Base-by-base conservation (phyloP, 2,113 vertebrate species). In the Himantopus leucocephalus region DNA sequence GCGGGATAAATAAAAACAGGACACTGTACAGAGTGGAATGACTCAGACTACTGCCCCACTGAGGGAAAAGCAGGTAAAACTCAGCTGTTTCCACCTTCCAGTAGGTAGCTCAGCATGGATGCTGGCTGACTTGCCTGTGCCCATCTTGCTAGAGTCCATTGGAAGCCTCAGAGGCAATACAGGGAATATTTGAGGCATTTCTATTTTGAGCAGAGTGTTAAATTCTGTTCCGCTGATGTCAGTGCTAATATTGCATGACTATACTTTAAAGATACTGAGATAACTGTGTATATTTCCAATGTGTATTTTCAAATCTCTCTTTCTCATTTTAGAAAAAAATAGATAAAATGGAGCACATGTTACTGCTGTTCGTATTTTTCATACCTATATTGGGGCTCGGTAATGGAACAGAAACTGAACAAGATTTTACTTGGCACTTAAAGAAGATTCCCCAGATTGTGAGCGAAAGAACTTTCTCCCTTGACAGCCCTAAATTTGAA, bases 361-460 rank as follows among this genome's bases (percentile, higher is more conserved):
- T 98, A 43, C 95, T 99, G 88, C 98, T 98, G 73, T 84, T 99
- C 92, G 79, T 99, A 73, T 84, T 99, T 92, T 98, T 98, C 77
- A 68, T 98, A 85, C 96, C 97, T 41, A 88, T 97, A 39, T 97
- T 99, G 94, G 85, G 94, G 82, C 72, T 98, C 92, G 71, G 63
- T 27, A 85, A 93, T 67, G 97, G 84, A 91, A 97, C 96, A 85
- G 98, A 97, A 85, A 93, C 90, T 22, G 97, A 98, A 8, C 96
- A 98, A 90, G 99, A 99, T 94, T 99, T 98, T 82, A 98, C 96
- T 89, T 99, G 99, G 99, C 99, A 98, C 12, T 97, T 98, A 86
- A 98, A 98, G 94, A 98, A 98, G 95, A 96, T 99, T 68, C 99
- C 99, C 24, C 97, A 98, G 96, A 95, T 99, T 73, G 98, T 98